These are phyloP conservation scores for Pachypsylla venusta DNA, from an alignment of 1,140 invertebrate genomes.

Conservation along the genomic window DNA sequence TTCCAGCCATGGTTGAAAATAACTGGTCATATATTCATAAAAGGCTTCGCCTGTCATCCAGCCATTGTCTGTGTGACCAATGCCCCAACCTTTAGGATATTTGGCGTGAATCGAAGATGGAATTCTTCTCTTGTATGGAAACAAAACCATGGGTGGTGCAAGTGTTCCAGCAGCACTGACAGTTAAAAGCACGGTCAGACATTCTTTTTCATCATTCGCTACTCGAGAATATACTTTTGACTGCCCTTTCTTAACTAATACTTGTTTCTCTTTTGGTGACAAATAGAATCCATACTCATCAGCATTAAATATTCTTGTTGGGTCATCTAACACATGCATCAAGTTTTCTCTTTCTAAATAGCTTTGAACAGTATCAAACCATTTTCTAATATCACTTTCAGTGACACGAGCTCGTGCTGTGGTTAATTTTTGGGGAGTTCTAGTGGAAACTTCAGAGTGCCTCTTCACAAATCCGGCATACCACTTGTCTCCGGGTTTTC, in stretches of 20 bases:
- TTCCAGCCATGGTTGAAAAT: constrained; percentile 29
- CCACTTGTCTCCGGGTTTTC: constrained; percentile 27
- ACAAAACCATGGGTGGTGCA: constrained; percentile 15
- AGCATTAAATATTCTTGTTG: constrained; percentile 19
- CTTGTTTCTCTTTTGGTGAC: constrained; percentile 15
- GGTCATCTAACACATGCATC: constrained; percentile 18
- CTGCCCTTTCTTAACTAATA: constrained; percentile 15
- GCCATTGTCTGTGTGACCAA: constrained; percentile 28
- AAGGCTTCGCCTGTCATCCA: constrained; percentile 31
- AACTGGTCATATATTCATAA: constrained; percentile 30
- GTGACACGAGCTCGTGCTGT: constrained; percentile 21
- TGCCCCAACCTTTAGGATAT: constrained; percentile 26
- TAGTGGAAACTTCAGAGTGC: constrained; percentile 22
- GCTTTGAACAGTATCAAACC: constrained; percentile 24
- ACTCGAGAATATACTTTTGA: constrained; percentile 16
- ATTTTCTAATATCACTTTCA: constrained; percentile 24
- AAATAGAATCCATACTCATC: constrained; percentile 21
- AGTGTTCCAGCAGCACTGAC: constrained; percentile 13
- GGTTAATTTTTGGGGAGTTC: constrained; percentile 25
- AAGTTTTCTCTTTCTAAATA: constrained; percentile 23
- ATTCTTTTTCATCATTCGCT: constrained; percentile 16
- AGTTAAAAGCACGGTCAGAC: constrained; percentile 17
- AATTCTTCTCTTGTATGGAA: constrained; percentile 21
- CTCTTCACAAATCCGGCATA: constrained; percentile 26
- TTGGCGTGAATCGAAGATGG: constrained; percentile 23